phyloP scores from a whole-genome alignment of 2,888 invertebrate genomes.

The Trachelus troglodyta region DNA sequence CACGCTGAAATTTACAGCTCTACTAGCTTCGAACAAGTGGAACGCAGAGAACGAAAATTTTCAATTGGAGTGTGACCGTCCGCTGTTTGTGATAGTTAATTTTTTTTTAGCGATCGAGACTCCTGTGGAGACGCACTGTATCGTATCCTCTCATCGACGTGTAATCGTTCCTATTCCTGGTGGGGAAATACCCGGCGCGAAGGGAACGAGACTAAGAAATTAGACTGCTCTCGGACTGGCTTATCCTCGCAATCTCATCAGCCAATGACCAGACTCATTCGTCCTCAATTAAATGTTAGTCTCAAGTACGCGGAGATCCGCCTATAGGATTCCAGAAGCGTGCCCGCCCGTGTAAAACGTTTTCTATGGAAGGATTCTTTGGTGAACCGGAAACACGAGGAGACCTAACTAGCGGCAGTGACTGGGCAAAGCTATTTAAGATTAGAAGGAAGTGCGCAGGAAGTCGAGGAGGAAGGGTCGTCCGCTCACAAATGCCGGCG shows the following conservation, averaged over 20 bases:
- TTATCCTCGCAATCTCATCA: not conserved
- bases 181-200: not conserved
- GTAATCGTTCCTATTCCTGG: not conserved
- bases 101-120: not conserved
- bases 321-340: not conserved
- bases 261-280: not conserved
- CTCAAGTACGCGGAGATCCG: not conserved
- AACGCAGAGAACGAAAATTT: not conserved
- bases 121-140: not conserved
- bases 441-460: slow-evolving; percentile 39
- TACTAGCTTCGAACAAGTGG: not conserved
- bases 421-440: slow-evolving; percentile 36
- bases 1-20: not conserved
- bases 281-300: not conserved
- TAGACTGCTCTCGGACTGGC: not conserved
- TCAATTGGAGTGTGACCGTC: not conserved
- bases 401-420: slow-evolving; percentile 19
- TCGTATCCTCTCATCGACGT: not conserved
- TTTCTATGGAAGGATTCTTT: not conserved
- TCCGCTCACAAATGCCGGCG: slow-evolving; percentile 27
- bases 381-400: slow-evolving; percentile 7
- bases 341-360: not conserved
- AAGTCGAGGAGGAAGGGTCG: slow-evolving; percentile 35
- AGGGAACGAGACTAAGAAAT: not conserved
- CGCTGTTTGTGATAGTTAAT: not conserved